Evolutionary conservation across 2,888 invertebrate genomes (phyloP).

Genomic region (Drosophila hamatofila): DNA sequence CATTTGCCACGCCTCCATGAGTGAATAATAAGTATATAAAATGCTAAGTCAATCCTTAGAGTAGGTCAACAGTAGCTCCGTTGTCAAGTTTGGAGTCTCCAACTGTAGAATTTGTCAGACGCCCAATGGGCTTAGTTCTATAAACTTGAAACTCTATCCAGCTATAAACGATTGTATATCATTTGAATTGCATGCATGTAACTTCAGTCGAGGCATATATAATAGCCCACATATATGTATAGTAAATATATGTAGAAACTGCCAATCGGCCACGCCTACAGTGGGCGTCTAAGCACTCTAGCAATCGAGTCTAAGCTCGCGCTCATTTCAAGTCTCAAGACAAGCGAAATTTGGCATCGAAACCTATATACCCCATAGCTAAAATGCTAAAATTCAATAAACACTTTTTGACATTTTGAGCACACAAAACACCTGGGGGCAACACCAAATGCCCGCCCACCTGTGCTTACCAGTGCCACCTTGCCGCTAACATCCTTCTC

Average conservation of each 20-base stretch:
- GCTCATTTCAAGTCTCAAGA: not conserved
- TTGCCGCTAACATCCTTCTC: conserved; percentile 84
- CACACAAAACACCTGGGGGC: not conserved
- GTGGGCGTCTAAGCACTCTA: not conserved
- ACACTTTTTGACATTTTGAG: not conserved
- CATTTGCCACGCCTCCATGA: not conserved
- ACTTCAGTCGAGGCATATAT: not conserved
- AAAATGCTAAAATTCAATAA: not conserved
- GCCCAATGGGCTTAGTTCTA: not conserved
- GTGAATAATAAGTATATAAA: not conserved
- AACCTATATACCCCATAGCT: not conserved
- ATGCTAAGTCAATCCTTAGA: not conserved
- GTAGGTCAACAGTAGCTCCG: not conserved
- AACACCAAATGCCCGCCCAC: not conserved
- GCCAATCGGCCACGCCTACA: not conserved
- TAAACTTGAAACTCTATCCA: not conserved
- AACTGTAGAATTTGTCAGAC: not conserved
- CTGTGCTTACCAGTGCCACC: conserved; percentile 83
- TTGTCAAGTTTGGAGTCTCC: not conserved
- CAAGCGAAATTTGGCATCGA: not conserved
- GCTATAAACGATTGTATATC: not conserved
- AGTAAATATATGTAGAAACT: not conserved
- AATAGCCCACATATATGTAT: not conserved
- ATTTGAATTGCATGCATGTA: not conserved
- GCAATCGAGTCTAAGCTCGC: too few species aligned